phyloP scores from a whole-genome alignment of 2,113 vertebrate genomes.

The Platanista minor region DNA sequence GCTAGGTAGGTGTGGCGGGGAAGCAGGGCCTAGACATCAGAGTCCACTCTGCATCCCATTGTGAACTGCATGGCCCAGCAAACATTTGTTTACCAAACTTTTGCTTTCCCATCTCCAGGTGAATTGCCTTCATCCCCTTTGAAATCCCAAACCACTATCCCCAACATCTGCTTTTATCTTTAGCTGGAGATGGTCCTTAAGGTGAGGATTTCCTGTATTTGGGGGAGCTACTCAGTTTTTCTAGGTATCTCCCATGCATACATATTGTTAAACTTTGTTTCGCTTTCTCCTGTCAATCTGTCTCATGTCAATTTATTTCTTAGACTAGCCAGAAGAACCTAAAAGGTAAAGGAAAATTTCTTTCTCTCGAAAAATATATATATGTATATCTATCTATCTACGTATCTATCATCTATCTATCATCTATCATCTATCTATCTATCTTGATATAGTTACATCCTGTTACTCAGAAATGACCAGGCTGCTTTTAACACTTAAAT shows the following conservation, averaged over 20 bases:
- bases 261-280: not conserved
- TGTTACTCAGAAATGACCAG: not conserved
- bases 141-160: not conserved
- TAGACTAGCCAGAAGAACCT: not conserved
- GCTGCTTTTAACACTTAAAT: not conserved
- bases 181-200: not conserved
- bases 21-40: too few species aligned
- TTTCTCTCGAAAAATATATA: not conserved
- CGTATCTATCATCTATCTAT: too few species aligned
- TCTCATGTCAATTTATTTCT: not conserved
- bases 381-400: too few species aligned
- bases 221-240: not conserved
- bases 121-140: not conserved
- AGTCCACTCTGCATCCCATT: not conserved
- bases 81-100: not conserved
- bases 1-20: accelerated
- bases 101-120: not conserved
- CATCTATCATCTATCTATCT: too few species aligned
- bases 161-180: not conserved
- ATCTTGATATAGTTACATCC: too few species aligned
- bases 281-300: not conserved
- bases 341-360: not conserved
- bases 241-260: too few species aligned
- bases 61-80: not conserved
- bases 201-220: not conserved